Percentiles rank a stretch among this genome's conserved stretches.
Conservation (phyloP, 2,888 invertebrate genomes). For the Drosophila quinaria region DNA sequence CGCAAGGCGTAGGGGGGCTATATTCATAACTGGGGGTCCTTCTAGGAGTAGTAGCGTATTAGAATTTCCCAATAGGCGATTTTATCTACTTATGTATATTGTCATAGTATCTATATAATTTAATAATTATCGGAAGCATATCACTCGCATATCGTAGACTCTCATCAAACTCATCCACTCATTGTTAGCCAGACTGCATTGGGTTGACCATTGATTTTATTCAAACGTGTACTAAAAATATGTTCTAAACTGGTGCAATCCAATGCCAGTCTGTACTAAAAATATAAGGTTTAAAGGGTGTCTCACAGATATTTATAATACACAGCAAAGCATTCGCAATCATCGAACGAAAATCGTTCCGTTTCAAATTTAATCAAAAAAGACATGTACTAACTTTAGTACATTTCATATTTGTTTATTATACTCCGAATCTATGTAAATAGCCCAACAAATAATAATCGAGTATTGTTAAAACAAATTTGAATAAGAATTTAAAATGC, state of each 20-base stretch:
- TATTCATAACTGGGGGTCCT: constrained; percentile 47
- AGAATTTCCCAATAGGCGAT: constrained; percentile 77
- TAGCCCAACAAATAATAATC: constrained; percentile 32
- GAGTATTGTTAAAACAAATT: constrained; percentile 6
- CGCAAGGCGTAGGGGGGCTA: constrained; percentile 83
- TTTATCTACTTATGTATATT: constrained; percentile 54
- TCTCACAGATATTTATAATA: constrained; percentile 77
- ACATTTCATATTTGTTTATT: constrained; percentile 12
- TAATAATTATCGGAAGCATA: constrained; percentile 76
- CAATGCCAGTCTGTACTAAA: constrained; percentile 31
- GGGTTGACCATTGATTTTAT: constrained; percentile 21
- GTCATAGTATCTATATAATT: constrained; percentile 73
- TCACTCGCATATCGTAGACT: constrained; percentile 79
- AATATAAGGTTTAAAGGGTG: constrained; percentile 72
- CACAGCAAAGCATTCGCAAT: constrained; percentile 55
- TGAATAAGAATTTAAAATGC: constrained; percentile 14
- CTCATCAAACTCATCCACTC: constrained; percentile 57
- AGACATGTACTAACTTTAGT: constrained; percentile 30
- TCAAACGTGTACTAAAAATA: constrained; percentile 1
- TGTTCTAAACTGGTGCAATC: constrained; percentile 10
- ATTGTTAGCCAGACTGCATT: constrained; percentile 35
- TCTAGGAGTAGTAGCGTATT: constrained; percentile 57
- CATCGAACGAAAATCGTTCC: constrained; percentile 45
- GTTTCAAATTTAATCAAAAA: constrained; percentile 16
- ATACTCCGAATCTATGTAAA: constrained; percentile 46